A percentile compares a stretch with the other conserved stretches of the same genome.
phyloP scores from a whole-genome alignment of 2,888 invertebrate genomes.

The Muschampia plurimacula region DNA sequence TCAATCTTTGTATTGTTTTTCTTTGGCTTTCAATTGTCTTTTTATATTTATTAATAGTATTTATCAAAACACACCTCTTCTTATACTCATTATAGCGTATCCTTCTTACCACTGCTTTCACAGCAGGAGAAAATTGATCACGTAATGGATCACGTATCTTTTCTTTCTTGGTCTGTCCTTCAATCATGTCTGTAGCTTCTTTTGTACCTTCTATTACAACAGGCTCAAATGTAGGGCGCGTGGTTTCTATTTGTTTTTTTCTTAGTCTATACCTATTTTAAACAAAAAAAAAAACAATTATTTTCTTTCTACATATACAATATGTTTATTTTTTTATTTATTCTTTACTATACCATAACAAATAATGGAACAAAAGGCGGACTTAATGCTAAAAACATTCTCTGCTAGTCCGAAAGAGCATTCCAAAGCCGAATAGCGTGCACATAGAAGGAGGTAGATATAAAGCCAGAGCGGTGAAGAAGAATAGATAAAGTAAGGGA shows the following conservation, averaged over 20 bases:
- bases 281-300: too few species aligned
- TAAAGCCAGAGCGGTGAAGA: too few species aligned
- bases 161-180: not conserved
- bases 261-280: not conserved
- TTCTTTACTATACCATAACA: too few species aligned
- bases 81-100: constrained; percentile 1
- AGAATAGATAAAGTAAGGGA: too few species aligned
- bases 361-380: too few species aligned
- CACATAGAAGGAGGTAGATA: too few species aligned
- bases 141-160: not conserved
- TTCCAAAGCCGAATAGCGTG: too few species aligned
- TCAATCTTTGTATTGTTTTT: not conserved
- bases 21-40: not conserved
- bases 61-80: not conserved
- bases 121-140: not conserved
- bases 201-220: not conserved
- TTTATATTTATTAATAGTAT: not conserved
- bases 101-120: not conserved
- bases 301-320: too few species aligned
- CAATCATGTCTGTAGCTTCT: not conserved
- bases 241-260: not conserved
- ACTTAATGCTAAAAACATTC: too few species aligned
- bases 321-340: too few species aligned
- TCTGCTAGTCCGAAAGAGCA: too few species aligned
- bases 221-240: not conserved